Conservation (phyloP, 2,113 vertebrate genomes). For the Equus przewalskii region DNA sequence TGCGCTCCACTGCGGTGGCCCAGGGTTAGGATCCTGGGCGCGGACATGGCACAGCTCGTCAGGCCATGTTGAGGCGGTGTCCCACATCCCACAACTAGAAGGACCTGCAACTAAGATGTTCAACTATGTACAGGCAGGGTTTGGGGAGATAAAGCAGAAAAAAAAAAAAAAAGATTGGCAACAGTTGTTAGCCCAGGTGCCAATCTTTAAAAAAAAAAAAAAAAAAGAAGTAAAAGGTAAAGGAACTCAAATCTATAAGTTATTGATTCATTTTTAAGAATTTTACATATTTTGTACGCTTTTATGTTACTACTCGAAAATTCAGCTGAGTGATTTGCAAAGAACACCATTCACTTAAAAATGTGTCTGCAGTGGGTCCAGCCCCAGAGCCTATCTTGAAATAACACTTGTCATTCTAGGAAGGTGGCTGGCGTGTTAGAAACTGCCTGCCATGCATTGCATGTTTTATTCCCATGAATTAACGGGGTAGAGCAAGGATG, state of each 20-base stretch:
- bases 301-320: slow-evolving; percentile 5
- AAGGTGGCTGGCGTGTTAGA: not conserved
- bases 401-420: not conserved
- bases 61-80: too few relatives aligned
- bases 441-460: not conserved
- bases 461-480: not conserved
- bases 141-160: too few relatives aligned
- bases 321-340: not conserved
- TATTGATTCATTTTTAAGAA: not conserved
- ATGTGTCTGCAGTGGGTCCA: not conserved
- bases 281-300: not conserved
- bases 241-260: not conserved
- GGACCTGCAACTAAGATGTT: too few relatives aligned
- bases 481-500: not conserved
- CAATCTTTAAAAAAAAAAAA: too few relatives aligned
- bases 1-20: too few relatives aligned
- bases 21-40: too few relatives aligned
- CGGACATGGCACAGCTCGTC: too few relatives aligned
- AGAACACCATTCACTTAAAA: not conserved
- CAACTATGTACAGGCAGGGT: too few relatives aligned
- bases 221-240: not conserved
- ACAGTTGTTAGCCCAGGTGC: too few relatives aligned
- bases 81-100: too few relatives aligned
- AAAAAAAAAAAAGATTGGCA: too few relatives aligned
- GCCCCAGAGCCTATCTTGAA: not conserved